These are phyloP conservation scores for Drosophila setifemur DNA, from an alignment of 1,140 invertebrate genomes.

Conservation along the genomic window DNA sequence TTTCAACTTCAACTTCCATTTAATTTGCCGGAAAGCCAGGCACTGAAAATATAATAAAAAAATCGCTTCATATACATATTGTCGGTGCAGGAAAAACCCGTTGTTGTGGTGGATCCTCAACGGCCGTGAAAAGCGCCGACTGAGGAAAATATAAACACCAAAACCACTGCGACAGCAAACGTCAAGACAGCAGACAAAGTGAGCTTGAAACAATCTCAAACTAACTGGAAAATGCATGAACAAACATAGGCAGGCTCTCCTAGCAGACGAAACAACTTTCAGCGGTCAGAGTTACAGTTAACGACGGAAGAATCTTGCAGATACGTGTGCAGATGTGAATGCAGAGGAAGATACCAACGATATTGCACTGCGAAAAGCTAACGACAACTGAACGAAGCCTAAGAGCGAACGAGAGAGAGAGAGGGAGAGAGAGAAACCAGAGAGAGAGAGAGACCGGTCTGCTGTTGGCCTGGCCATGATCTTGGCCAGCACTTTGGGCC, in stretches of 20 bases:
- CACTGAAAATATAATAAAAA: slow-evolving; percentile 13
- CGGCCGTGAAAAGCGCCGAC: slow-evolving; percentile 37
- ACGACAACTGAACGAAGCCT: slow-evolving; percentile 56
- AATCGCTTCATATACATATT: neutral
- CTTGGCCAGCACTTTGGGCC: slow-evolving; percentile 47
- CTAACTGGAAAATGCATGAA: slow-evolving; percentile 74
- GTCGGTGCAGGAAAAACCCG: slow-evolving; percentile 44
- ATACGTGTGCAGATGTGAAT: slow-evolving; percentile 47
- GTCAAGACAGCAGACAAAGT: slow-evolving; percentile 30
- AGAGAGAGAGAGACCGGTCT: slow-evolving; percentile 24
- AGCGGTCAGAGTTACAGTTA: slow-evolving; percentile 60
- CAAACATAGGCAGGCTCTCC: slow-evolving; percentile 47
- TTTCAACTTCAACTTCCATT: neutral
- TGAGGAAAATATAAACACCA: slow-evolving; percentile 1
- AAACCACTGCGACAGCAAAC: neutral
- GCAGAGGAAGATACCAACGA: slow-evolving; percentile 26
- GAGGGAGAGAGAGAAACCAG: neutral
- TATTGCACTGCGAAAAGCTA: slow-evolving; percentile 55
- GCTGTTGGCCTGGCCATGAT: slow-evolving; percentile 51
- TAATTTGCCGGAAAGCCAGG: neutral
- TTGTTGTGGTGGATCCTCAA: slow-evolving; percentile 29
- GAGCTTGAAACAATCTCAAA: slow-evolving; percentile 57
- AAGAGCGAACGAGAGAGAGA: slow-evolving; percentile 5
- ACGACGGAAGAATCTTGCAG: slow-evolving; percentile 53
- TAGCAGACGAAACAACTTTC: slow-evolving; percentile 65